A percentile compares a stretch with the other conserved stretches of the same genome.
Evolutionary conservation across 1,140 invertebrate genomes (phyloP).

Genomic region (Drosophila watanabei): DNA sequence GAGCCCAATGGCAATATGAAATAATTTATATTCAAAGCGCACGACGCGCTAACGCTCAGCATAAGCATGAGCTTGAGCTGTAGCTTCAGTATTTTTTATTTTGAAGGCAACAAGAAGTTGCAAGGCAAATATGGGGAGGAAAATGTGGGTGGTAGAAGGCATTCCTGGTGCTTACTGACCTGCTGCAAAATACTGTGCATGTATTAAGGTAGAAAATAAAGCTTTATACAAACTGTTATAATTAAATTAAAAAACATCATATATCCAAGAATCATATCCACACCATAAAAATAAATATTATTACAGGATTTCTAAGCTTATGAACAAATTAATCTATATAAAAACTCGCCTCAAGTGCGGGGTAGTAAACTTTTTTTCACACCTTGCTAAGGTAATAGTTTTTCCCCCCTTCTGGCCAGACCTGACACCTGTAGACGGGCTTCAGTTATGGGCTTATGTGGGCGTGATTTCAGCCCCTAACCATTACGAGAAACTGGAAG

Average conservation of each 20-base stretch:
- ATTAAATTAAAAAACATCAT: neutral
- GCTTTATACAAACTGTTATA: neutral
- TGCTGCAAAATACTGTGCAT: neutral
- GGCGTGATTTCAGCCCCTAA: constrained; percentile 59
- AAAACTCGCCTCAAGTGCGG: neutral
- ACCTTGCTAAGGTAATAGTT: neutral
- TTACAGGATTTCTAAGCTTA: neutral
- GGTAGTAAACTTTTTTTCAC: constrained; percentile 16
- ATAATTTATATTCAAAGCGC: constrained; percentile 73
- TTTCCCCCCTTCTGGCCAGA: neutral
- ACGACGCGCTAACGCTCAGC: constrained; percentile 33
- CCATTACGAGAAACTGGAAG: constrained; percentile 43
- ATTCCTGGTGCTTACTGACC: neutral
- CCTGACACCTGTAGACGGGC: constrained; percentile 47
- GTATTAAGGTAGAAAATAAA: neutral
- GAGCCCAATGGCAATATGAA: constrained; percentile 75
- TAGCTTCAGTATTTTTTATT: neutral
- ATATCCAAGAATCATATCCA: neutral
- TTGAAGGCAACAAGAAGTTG: neutral
- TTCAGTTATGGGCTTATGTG: constrained; percentile 42
- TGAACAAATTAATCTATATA: neutral
- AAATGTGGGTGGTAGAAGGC: neutral
- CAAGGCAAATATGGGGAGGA: neutral
- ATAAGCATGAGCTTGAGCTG: constrained; percentile 33
- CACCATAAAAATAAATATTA: neutral